These are phyloP conservation scores for Acestrorhynchus altus DNA, from an alignment of 2,797 vertebrate genomes.

Conservation along the genomic window DNA sequence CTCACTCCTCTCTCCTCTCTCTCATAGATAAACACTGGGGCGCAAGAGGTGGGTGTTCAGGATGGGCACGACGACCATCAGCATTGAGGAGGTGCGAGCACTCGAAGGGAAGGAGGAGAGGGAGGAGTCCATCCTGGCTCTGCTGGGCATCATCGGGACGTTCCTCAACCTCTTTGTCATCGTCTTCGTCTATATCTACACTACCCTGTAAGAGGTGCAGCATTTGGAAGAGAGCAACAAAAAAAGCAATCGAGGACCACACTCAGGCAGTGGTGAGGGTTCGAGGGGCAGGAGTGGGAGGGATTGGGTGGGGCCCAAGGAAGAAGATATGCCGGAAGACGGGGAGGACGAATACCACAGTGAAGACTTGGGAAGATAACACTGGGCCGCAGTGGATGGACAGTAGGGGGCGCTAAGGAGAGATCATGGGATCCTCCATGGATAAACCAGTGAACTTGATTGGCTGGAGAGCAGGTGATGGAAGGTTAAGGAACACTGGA, in stretches of 20 bases:
- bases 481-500: neutral
- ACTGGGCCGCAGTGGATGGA: constrained; percentile 50
- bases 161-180: constrained; percentile 92
- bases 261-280: neutral
- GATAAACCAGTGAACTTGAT: neutral
- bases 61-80: constrained; percentile 89
- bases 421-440: neutral
- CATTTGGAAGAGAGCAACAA: neutral
- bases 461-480: neutral
- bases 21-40: constrained; percentile 80
- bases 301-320: constrained; percentile 26
- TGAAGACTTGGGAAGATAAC: constrained; percentile 72
- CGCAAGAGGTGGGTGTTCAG: constrained; percentile 72
- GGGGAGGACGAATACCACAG: constrained; percentile 47
- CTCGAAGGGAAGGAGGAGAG: constrained; percentile 90
- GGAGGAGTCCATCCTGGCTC: constrained; percentile 89
- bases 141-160: constrained; percentile 89
- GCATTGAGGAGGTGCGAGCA: constrained; percentile 83
- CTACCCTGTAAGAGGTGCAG: constrained; percentile 80
- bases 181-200: constrained; percentile 91
- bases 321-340: constrained; percentile 39
- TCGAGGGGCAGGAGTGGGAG: neutral
- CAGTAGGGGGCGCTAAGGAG: neutral
- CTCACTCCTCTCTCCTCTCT: constrained; percentile 3
- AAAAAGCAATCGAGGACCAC: neutral